Evolutionary conservation across 2,113 vertebrate genomes (phyloP).

Genomic region (Gymnobelideus leadbeateri): DNA sequence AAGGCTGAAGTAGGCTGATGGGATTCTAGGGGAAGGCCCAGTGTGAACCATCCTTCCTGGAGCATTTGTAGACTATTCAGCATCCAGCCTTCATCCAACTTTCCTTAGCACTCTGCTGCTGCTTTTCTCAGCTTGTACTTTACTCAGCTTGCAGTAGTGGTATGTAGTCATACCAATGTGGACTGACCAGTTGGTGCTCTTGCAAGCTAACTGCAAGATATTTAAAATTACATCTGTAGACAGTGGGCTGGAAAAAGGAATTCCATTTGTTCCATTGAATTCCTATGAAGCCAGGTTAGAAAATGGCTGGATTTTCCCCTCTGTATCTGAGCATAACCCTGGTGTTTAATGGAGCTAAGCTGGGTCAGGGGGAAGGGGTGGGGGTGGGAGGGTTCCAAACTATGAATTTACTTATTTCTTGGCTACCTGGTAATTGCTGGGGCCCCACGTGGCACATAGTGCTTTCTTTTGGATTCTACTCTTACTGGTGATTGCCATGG

Average conservation of each 20-base stretch:
- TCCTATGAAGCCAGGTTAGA: background rate
- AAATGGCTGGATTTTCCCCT: conserved; percentile 6
- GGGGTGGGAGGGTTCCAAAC: background rate
- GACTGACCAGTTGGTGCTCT: background rate
- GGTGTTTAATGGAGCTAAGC: background rate
- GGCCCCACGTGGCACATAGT: background rate
- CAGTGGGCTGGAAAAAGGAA: conserved; percentile 5
- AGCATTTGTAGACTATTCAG: background rate
- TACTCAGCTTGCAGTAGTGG: too few species aligned
- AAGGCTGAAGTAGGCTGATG: background rate
- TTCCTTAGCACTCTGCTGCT: background rate
- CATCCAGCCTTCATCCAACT: background rate
- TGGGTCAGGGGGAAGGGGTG: background rate
- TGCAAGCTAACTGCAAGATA: conserved; percentile 13
- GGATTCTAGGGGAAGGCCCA: background rate
- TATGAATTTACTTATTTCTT: background rate
- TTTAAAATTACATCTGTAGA: conserved; percentile 9
- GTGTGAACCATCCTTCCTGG: background rate
- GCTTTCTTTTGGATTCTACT: background rate
- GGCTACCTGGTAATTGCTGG: background rate
- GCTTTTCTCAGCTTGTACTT: background rate
- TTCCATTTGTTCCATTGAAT: background rate
- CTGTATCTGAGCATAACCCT: conserved; percentile 27
- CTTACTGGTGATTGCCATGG: conserved; percentile 7
- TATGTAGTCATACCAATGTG: background rate